These are phyloP conservation scores for Pseudococcus viburni DNA, from an alignment of 2,888 invertebrate genomes.

Conservation along the genomic window DNA sequence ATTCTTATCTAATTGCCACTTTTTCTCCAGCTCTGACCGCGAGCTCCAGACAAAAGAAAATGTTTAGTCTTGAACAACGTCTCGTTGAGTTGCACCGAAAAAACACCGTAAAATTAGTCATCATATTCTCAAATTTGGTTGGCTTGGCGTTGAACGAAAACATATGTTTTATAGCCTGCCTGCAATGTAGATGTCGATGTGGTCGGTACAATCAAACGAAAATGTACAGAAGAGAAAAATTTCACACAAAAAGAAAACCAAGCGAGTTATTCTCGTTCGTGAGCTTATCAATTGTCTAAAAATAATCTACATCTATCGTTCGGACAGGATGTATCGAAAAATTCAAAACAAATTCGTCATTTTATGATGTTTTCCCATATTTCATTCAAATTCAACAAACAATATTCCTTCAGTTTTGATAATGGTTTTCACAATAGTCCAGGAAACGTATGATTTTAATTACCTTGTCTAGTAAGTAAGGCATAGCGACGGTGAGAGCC, in stretches of 20 bases:
- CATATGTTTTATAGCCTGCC: not conserved
- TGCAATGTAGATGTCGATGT: not conserved
- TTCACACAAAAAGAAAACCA: not conserved
- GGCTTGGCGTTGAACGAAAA: not conserved
- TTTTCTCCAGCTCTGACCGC: not conserved
- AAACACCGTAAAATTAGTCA: not conserved
- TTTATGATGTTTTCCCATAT: not conserved
- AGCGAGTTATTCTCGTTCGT: not conserved
- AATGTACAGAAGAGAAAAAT: not conserved
- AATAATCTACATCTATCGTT: not conserved
- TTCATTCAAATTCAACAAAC: not conserved
- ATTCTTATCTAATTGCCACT: slow-evolving; percentile 26
- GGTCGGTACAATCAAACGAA: not conserved
- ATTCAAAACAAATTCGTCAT: not conserved
- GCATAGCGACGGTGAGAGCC: too few species aligned
- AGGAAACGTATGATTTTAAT: too few species aligned
- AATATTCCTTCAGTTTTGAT: not conserved
- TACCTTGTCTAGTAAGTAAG: too few species aligned
- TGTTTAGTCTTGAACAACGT: slow-evolving; percentile 19
- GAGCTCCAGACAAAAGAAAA: not conserved
- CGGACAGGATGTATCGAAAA: not conserved
- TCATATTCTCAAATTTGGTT: not conserved
- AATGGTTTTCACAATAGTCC: not conserved
- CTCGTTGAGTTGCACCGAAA: not conserved
- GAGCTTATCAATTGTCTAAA: not conserved